Base-by-base conservation (phyloP, 2,113 vertebrate species). In the Erinaceus europaeus region DNA sequence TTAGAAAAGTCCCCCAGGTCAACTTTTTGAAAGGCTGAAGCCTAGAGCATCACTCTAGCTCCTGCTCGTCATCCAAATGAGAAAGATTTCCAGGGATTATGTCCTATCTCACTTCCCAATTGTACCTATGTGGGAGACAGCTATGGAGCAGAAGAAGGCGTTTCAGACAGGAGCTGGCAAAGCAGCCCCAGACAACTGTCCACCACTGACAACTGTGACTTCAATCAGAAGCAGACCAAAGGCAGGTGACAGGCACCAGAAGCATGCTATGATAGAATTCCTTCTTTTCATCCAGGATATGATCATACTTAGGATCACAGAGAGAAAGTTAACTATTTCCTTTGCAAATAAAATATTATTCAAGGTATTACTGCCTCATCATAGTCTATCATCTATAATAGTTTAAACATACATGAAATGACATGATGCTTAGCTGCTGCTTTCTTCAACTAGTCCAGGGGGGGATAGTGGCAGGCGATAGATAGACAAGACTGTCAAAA, bases 261-360 rank as follows among this genome's bases (percentile, higher is more conserved):
- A 50, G 17, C 36, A 53, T 53, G 61, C 32, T 42, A 4, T 14
- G 3, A 5, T n/a, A 42, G 44, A 42, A 81, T 78, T 79, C 14
- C 21, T 74, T 74, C 50, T 81, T 87, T 81, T 64, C 53, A 40
- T 23, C 48, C 0, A 75, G n/a, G 55, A 38, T 64, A n/a, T 14
- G 27, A 65, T 65, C 76, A 75, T 86, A n/a, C 36, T 34, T 29
- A 8, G 44, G 53, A 6, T 59, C 21, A 40, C 73, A 34, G 68
- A 50, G 53, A 65, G 29, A 71, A 71, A 83, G 55, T 42, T 48
- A 76, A 46, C 65, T 55, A 32, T 40, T 80, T 46, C 34, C 38
- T 88, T 88, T 44, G 44, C 25, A 65, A 64, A 46, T 29, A n/a
- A 92, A 89, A 92, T 57, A 21, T 5, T 65, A 40, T 65, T n/a